These are phyloP conservation scores for Scaptodrosophila lebanonensis DNA, from an alignment of 1,140 invertebrate genomes.

Conservation along the genomic window DNA sequence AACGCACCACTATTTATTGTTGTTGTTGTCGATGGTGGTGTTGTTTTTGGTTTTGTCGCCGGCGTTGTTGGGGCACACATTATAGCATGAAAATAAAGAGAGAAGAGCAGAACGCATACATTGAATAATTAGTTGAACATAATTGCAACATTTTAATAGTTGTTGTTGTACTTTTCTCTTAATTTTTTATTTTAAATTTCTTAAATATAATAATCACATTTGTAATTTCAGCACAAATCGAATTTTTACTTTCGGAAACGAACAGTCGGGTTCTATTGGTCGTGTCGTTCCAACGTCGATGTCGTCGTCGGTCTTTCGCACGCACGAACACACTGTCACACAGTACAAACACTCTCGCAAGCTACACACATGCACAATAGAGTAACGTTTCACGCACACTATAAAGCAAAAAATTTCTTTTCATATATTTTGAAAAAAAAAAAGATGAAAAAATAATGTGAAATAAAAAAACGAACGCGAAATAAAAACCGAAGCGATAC, in stretches of 20 bases:
- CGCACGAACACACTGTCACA: conserved; percentile 38
- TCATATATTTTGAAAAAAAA: conserved; percentile 42
- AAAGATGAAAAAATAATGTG: conserved; percentile 5
- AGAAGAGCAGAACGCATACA: no score
- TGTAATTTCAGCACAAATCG: conserved; percentile 54
- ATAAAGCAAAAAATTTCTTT: conserved; percentile 51
- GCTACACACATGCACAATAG: conserved; percentile 38
- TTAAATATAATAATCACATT: conserved; percentile 56
- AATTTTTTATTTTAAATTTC: conserved; percentile 52
- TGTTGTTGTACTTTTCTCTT: conserved; percentile 13
- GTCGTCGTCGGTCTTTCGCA: conserved; percentile 51
- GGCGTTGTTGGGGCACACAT: conserved; percentile 41
- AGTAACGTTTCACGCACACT: conserved; percentile 31
- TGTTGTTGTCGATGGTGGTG: conserved; percentile 20
- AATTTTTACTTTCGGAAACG: conserved; percentile 61
- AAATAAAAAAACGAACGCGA: conserved; percentile 8
- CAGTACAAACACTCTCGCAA: no score
- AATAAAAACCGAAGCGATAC: conserved; percentile 3
- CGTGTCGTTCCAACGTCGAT: conserved; percentile 16
- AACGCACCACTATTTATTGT: conserved; percentile 1
- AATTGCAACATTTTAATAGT: conserved; percentile 61
- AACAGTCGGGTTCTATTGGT: conserved; percentile 66
- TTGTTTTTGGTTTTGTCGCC: conserved; percentile 18
- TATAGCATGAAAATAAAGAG: conserved; percentile 42
- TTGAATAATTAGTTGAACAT: no score